Percentiles rank a stretch among this genome's conserved stretches.
Conservation (phyloP, 1,140 invertebrate species). For the Papilio polytes region DNA sequence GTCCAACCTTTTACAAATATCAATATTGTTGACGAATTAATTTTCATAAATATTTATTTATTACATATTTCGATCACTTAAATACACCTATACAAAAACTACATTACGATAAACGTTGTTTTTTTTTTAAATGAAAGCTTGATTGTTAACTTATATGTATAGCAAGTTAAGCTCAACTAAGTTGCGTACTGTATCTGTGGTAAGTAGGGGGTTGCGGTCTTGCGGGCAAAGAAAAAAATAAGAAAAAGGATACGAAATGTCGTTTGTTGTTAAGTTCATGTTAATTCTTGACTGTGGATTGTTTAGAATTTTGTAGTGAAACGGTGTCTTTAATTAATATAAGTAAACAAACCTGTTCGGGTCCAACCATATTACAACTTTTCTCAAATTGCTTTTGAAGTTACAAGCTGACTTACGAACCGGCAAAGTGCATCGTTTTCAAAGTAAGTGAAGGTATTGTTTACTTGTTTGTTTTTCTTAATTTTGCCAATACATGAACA, state of each 20-base stretch:
- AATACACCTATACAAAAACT: not conserved
- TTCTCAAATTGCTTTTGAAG: not conserved
- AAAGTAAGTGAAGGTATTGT: not conserved
- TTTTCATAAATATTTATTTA: too few species aligned
- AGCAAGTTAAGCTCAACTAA: not conserved
- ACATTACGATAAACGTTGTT: not conserved
- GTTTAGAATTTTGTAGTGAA: not conserved
- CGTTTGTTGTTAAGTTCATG: not conserved
- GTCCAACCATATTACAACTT: not conserved
- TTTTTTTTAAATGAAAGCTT: not conserved
- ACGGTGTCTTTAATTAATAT: not conserved
- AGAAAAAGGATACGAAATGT: not conserved
- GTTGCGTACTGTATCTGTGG: not conserved
- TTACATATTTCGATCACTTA: not conserved
- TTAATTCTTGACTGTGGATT: not conserved
- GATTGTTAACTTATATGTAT: not conserved
- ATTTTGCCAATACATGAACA: not conserved
- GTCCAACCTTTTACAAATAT: too few species aligned
- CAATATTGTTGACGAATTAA: too few species aligned
- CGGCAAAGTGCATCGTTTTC: constrained; percentile 22
- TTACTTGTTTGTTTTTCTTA: constrained; percentile 16
- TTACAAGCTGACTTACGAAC: not conserved
- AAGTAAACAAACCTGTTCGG: not conserved
- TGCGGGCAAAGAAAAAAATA: not conserved
- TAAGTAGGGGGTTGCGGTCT: not conserved